Conservation (phyloP, 2,113 vertebrate species). For the Dicentrarchus labrax region DNA sequence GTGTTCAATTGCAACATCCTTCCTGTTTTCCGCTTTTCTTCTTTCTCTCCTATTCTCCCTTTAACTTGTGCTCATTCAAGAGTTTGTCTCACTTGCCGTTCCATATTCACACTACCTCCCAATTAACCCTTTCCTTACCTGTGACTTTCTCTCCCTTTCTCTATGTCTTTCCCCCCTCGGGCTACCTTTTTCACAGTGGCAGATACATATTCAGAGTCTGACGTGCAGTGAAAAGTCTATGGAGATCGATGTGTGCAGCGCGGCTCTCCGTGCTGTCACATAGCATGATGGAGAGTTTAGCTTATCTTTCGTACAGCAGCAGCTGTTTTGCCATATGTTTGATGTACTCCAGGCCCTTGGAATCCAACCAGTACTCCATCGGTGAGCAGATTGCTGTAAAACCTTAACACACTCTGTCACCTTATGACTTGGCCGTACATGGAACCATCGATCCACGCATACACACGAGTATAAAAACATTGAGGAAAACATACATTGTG, state of each 20-base stretch:
- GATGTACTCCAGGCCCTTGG: conserved; percentile 66
- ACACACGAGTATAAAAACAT: conserved; percentile 1
- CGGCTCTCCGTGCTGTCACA: conserved; percentile 69
- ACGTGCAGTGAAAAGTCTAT: conserved; percentile 68
- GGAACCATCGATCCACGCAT: conserved; percentile 33
- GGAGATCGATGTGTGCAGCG: conserved; percentile 71
- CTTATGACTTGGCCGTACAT: conserved; percentile 44
- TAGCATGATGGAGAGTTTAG: conserved; percentile 74
- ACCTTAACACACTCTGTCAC: conserved; percentile 64
- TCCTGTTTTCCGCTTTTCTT: conserved; percentile 48
- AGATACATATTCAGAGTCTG: conserved; percentile 74
- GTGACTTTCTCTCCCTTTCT: conserved; percentile 23
- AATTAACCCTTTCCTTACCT: conserved; percentile 61
- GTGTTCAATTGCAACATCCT: conserved; percentile 59
- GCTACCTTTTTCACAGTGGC: conserved; percentile 64
- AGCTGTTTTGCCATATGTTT: conserved; percentile 74
- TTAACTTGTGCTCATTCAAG: conserved; percentile 50
- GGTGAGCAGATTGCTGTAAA: conserved; percentile 67
- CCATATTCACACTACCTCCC: conserved; percentile 37
- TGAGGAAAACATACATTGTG: conserved; percentile 12
- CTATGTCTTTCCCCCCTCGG: conserved; percentile 33
- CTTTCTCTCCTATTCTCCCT: neutral
- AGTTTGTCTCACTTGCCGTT: conserved; percentile 60
- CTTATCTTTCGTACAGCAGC: conserved; percentile 67
- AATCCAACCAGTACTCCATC: conserved; percentile 66